These are phyloP conservation scores for Dryobates pubescens DNA, from an alignment of 2,797 vertebrate genomes.

Conservation along the genomic window DNA sequence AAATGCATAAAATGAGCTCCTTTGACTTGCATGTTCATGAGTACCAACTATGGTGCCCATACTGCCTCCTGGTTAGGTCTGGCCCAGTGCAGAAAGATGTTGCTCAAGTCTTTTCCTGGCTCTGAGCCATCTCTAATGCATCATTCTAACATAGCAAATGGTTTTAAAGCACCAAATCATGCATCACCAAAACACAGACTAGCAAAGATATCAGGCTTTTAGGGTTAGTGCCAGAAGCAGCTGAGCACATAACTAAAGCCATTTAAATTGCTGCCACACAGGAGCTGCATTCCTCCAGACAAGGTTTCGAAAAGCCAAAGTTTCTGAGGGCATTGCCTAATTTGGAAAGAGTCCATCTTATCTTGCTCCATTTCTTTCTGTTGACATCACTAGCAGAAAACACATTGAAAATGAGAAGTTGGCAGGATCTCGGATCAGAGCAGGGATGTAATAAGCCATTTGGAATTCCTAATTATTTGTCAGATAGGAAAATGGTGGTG, in stretches of 20 bases:
- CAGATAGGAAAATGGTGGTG: background rate
- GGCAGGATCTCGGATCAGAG: background rate
- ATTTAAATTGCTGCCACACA: background rate
- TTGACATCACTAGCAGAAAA: background rate
- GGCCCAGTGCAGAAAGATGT: background rate
- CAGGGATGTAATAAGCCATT: background rate
- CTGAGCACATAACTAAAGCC: background rate
- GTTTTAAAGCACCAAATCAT: background rate
- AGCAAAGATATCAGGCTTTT: background rate
- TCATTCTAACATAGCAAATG: background rate
- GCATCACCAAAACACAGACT: background rate
- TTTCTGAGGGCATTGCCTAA: background rate
- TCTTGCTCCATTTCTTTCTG: background rate
- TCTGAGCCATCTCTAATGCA: background rate
- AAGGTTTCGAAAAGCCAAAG: background rate
- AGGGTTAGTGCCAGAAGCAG: background rate
- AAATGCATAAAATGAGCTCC: background rate
- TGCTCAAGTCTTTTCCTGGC: background rate
- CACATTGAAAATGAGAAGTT: background rate
- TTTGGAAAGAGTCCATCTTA: background rate
- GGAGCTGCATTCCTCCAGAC: background rate
- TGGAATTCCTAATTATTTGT: fast-evolving
- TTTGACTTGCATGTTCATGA: background rate
- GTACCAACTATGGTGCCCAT: background rate
- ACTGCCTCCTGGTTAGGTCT: background rate